These are phyloP conservation scores for Pheosia gnoma DNA, from an alignment of 2,888 invertebrate genomes.

Conservation along the genomic window DNA sequence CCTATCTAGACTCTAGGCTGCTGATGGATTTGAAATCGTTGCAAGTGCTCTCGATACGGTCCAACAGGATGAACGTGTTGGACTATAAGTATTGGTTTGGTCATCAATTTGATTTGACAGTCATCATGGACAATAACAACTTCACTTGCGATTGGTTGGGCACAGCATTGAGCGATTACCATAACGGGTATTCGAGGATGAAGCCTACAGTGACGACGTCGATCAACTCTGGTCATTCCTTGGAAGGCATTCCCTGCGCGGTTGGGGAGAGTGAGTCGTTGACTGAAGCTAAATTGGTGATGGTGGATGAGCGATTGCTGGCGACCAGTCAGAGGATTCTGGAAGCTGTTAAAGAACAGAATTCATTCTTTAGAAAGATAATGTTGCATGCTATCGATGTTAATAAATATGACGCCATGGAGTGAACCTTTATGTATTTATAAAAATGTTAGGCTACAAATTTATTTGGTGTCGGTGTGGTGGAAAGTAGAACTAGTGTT, in stretches of 20 bases:
- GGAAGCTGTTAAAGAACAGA: conserved; percentile 69
- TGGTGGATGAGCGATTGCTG: conserved; percentile 65
- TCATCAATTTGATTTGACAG: conserved; percentile 54
- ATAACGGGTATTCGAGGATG: conserved; percentile 69
- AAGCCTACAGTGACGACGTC: conserved; percentile 49
- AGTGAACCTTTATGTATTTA: background rate
- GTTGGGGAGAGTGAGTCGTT: conserved; percentile 26
- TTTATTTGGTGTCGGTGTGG: no score
- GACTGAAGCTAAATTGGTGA: conserved; percentile 15
- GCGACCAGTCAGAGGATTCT: conserved; percentile 66
- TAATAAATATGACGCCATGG: background rate
- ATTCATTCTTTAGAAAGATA: conserved; percentile 50
- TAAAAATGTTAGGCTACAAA: no score
- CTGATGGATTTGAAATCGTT: conserved; percentile 65
- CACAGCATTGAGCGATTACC: conserved; percentile 57
- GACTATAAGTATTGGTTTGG: conserved; percentile 64
- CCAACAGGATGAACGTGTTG: conserved; percentile 56
- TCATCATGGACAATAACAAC: conserved; percentile 67
- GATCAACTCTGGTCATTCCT: conserved; percentile 41
- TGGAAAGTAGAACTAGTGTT: background rate
- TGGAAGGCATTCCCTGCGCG: conserved; percentile 69
- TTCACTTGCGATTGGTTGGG: conserved; percentile 70
- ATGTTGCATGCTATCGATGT: conserved; percentile 34
- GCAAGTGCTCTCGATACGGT: conserved; percentile 52
- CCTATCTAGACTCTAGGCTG: conserved; percentile 59